These are phyloP conservation scores for Lochmaea crataegi DNA, from an alignment of 2,888 invertebrate species.

Conservation along the genomic window DNA sequence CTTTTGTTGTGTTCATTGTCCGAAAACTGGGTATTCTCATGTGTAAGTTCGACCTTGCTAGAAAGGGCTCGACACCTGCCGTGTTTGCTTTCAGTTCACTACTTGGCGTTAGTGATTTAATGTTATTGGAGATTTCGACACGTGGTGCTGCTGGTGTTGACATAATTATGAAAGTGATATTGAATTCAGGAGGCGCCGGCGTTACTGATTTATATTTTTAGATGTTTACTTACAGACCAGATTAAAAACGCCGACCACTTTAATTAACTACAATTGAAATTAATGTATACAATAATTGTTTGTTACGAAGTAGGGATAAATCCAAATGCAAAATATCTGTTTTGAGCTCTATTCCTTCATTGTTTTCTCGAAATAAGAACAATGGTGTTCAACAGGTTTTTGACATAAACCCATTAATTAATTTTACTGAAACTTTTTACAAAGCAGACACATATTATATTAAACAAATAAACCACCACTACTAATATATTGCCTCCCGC, in stretches of 20 bases:
- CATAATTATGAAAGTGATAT: conserved; percentile 24
- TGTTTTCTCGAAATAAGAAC: too few relatives aligned
- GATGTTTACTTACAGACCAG: neutral
- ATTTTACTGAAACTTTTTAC: too few relatives aligned
- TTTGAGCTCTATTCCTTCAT: too few relatives aligned
- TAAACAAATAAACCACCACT: too few relatives aligned
- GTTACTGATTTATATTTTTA: conserved; percentile 7
- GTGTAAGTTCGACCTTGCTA: conserved; percentile 8
- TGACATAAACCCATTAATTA: too few relatives aligned
- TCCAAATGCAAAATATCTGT: too few relatives aligned
- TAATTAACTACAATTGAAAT: neutral
- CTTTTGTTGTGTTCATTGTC: conserved; percentile 42
- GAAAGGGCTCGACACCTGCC: conserved; percentile 31
- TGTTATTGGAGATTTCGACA: conserved; percentile 29
- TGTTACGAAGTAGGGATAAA: too few relatives aligned
- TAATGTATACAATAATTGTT: too few relatives aligned
- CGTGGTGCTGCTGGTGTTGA: conserved; percentile 22
- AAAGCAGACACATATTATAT: too few relatives aligned
- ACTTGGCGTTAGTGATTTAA: conserved; percentile 18
- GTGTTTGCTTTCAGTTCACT: conserved; percentile 1
- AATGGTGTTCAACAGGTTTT: too few relatives aligned
- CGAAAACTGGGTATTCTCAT: conserved; percentile 28
- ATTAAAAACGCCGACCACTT: neutral
- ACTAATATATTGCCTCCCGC: too few relatives aligned
- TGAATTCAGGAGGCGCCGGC: conserved; percentile 4